Evolutionary conservation across 2,888 invertebrate species (phyloP), one percentile per base, ranked within the genome.

Genomic region (Diogma glabrata): DNA sequence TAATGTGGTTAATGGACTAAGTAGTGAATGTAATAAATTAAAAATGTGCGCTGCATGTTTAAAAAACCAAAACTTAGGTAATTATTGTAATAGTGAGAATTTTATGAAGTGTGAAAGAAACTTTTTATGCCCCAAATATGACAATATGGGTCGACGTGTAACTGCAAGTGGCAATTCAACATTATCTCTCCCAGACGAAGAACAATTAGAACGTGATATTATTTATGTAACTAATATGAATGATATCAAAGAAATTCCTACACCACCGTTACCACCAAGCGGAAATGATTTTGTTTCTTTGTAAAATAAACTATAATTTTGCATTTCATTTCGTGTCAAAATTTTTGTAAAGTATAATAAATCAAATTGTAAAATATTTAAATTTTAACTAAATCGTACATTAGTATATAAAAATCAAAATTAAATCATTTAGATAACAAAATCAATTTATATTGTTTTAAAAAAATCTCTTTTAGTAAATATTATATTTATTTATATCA

Each of bases 131-230:
- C 80, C 84, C 50, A 83, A 84, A 55, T 90, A 91, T 67, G 91
- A 92, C 71, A 90, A 90, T 71, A 87, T 90, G 84, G 90, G 90
- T 7, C 86, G 89, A 50, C 77, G 90, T 57, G 87, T 90, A 49
- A 91, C 90, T 9, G 89, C 89, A 28, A 87, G 87, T 55, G 91
- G 91, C 47, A 88, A 87, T 65, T 90, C 90, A 8, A 87, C 86
- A 22, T 80, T 89, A 65, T 89, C 89, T 23, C 74, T 91, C 57
- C 86, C 87, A 55, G 87, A 81, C 61, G 75, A 75, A 57, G 70
- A 73, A 49, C 60, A 60, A 10, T 56, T 63, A 20, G 67, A 69
- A 56, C 67, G 60, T 47, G 70, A 70, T 55, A 67, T 64, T 10
- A 61, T 64, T 3, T 69, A 36, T 16, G 46, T 28, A 16, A 26